Evolutionary conservation across 2,797 vertebrate species (phyloP), one percentile per base, ranked within the genome.

Genomic region (Myotis vivesi): DNA sequence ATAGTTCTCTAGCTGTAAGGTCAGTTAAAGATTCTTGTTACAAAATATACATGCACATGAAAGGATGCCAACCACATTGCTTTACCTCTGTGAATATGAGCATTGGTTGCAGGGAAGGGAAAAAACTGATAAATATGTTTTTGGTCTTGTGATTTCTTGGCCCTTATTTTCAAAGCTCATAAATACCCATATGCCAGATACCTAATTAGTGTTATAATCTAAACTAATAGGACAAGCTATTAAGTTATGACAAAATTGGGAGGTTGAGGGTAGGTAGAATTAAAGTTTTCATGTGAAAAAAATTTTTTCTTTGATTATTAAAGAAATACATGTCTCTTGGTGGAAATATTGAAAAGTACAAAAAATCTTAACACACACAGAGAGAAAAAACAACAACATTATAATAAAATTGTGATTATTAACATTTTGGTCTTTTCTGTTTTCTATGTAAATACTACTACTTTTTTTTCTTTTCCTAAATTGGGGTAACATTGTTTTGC

Each of bases 181-280:
- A 84, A 92, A 93, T 92, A 95, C 20, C 82, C 53, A 90, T 46
- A 88, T 83, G 69, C 22, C 30, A 86, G 57, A 49, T 77, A 73
- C 22, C 49, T 95, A 96, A 92, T 95, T 94, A 86, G 57, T 82
- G 76, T 84, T 88, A 80, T 83, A 88, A 69, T 90, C 72, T 93
- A 90, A 96, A 51, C 91, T 93, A 95, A 88, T 83, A 59, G 38
- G 68, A 41, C 49, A 93, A 44, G 41, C 69, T 89, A 84, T 90
- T 94, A 92, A 92, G 19, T 81, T 95, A 94, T 30, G 46, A 95
- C 30, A 89, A 92, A 92, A 92, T 71, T 91, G 30, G n/a, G 46
- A 62, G 11, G 44, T 77, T 41, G 17, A 59, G 30, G 6, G n/a
- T 68, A 62, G 30, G 28, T 62, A 53, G 73, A 92, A 87, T 80